Conservation (phyloP, 2,888 invertebrate species). For the Tanypteryx hageni region DNA sequence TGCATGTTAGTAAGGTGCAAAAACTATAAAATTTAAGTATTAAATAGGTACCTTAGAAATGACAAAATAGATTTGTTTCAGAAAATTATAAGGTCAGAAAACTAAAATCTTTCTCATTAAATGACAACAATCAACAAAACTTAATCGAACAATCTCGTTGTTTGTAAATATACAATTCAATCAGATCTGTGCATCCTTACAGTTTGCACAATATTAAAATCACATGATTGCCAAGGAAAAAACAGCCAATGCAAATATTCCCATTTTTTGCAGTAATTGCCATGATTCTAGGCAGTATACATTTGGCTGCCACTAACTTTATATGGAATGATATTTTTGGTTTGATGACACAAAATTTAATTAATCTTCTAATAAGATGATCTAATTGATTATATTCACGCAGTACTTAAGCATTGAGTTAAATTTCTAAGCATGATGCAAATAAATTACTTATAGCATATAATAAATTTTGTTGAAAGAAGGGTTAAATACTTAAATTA, state of each 20-base stretch:
- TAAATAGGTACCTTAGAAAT: neutral
- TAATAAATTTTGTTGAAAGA: too few species aligned
- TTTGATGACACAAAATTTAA: neutral
- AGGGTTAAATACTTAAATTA: neutral
- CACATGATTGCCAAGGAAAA: neutral
- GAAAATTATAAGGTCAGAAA: neutral
- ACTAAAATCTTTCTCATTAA: neutral
- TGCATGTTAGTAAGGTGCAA: neutral
- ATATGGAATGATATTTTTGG: constrained; percentile 6
- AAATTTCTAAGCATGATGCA: too few species aligned
- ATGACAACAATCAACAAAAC: neutral
- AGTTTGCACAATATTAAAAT: neutral
- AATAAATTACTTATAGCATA: too few species aligned
- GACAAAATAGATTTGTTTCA: neutral
- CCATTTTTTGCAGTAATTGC: neutral
- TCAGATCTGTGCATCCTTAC: neutral
- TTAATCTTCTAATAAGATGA: neutral
- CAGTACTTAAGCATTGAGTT: too few species aligned
- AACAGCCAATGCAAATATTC: neutral
- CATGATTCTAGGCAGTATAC: neutral
- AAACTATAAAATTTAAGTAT: neutral
- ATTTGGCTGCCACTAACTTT: neutral
- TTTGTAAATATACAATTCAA: neutral
- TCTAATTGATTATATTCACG: too few species aligned
- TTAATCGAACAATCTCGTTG: neutral